phyloP scores from a whole-genome alignment of 2,797 vertebrate genomes.

The Gymnothorax reevesii region DNA sequence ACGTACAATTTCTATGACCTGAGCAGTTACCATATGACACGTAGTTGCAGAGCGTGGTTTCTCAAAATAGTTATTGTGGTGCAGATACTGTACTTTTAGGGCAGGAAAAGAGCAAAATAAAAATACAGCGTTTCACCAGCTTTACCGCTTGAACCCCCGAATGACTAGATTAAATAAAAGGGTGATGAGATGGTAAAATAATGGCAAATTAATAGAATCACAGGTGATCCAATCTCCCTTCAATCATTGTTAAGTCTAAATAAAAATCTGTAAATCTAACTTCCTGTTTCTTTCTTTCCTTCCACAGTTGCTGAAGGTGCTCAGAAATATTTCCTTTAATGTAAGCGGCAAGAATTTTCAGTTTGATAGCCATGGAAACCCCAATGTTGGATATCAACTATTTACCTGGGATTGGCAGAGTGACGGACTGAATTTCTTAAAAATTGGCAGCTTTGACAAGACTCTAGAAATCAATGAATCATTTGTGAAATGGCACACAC shows the following conservation, averaged over 20 bases:
- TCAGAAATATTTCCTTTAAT: conserved; percentile 68
- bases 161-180: not conserved
- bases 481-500: conserved; percentile 68
- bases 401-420: conserved; percentile 75
- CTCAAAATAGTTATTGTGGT: too few species aligned
- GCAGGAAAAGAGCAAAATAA: too few species aligned
- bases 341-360: conserved; percentile 57
- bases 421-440: conserved; percentile 27
- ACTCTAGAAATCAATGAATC: conserved; percentile 54
- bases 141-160: too few species aligned
- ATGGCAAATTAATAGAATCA: not conserved
- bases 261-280: not conserved
- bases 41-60: too few species aligned
- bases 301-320: conserved; percentile 75
- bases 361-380: conserved; percentile 75
- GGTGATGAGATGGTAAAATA: not conserved
- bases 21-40: too few species aligned
- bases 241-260: not conserved
- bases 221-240: not conserved
- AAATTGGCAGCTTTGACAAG: conserved; percentile 65
- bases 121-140: too few species aligned
- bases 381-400: conserved; percentile 71
- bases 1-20: too few species aligned
- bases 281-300: conserved; percentile 5
- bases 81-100: too few species aligned